phyloP scores from a whole-genome alignment of 30 jellyfish, hydroid and myxozoan species.

The Pelagia noctiluca region DNA sequence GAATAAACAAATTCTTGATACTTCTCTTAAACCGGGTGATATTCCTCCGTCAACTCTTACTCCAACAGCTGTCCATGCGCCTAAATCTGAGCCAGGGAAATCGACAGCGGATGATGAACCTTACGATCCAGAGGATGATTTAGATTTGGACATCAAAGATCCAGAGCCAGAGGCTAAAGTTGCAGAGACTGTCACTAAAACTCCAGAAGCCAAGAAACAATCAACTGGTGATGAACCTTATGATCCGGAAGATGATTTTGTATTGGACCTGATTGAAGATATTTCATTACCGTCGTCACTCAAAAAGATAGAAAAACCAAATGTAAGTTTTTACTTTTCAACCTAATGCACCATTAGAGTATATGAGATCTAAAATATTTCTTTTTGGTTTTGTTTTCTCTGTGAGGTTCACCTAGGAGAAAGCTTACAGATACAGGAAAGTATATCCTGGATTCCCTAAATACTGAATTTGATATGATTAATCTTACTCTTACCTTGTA shows the following conservation, averaged over 20 bases:
- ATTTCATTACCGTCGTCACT: conserved; percentile 68
- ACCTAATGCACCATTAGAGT: neutral
- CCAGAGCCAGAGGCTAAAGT: conserved; percentile 12
- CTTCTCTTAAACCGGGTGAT: too few relatives aligned
- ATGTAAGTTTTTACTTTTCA: conserved; percentile 13
- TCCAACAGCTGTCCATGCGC: too few relatives aligned
- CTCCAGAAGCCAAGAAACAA: conserved; percentile 13
- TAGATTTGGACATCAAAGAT: conserved; percentile 6
- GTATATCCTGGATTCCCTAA: neutral
- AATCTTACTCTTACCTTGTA: neutral
- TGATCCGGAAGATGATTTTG: conserved; percentile 94
- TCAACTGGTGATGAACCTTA: conserved; percentile 75
- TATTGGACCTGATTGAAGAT: conserved; percentile 89
- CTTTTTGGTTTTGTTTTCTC: neutral
- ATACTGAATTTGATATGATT: neutral
- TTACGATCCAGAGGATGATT: conserved; percentile 33
- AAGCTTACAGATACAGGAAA: neutral
- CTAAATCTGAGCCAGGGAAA: too few relatives aligned
- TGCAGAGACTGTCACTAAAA: neutral
- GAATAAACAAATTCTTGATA: too few relatives aligned
- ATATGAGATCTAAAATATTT: neutral
- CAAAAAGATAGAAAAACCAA: conserved; percentile 67
- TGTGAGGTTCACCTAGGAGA: neutral
- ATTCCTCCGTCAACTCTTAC: too few relatives aligned
- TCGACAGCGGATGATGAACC: neutral